Evolutionary conservation across 2,113 vertebrate species (phyloP).

Genomic region (Pterocles burchelli): DNA sequence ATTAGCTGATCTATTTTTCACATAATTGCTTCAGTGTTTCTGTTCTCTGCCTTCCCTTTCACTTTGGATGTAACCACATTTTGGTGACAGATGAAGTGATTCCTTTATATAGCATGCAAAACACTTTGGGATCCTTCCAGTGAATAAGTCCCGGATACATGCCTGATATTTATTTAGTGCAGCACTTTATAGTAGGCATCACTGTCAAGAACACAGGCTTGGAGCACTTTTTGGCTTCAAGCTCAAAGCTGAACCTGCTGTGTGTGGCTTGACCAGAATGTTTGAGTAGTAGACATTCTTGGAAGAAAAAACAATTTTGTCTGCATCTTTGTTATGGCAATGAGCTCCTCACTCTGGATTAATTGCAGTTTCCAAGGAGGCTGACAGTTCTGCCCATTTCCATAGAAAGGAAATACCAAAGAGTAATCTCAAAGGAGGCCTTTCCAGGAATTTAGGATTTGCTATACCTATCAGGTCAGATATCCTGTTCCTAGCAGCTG

Average conservation of each 20-base stretch:
- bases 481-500: conserved; percentile 57
- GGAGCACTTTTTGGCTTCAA: background rate
- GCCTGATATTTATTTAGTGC: conserved; percentile 17
- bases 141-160: background rate
- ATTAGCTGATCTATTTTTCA: conserved; percentile 36
- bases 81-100: conserved; percentile 45
- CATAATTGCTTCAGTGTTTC: background rate
- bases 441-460: conserved; percentile 43
- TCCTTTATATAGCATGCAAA: conserved; percentile 53
- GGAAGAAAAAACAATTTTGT: background rate
- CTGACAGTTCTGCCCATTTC: conserved; percentile 16
- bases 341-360: background rate
- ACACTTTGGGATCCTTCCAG: conserved; percentile 37
- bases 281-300: background rate
- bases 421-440: background rate
- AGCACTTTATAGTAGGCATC: background rate
- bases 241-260: background rate
- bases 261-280: background rate
- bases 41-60: conserved; percentile 1
- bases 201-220: background rate
- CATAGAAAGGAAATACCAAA: conserved; percentile 49
- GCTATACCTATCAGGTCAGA: conserved; percentile 28
- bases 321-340: background rate
- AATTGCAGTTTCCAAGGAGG: conserved; percentile 21
- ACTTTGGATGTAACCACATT: conserved; percentile 10